A percentile compares a stretch with the other conserved stretches of the same genome.
Evolutionary conservation across 2,797 vertebrate species (phyloP).

Genomic region (Linurgus olivaceus): DNA sequence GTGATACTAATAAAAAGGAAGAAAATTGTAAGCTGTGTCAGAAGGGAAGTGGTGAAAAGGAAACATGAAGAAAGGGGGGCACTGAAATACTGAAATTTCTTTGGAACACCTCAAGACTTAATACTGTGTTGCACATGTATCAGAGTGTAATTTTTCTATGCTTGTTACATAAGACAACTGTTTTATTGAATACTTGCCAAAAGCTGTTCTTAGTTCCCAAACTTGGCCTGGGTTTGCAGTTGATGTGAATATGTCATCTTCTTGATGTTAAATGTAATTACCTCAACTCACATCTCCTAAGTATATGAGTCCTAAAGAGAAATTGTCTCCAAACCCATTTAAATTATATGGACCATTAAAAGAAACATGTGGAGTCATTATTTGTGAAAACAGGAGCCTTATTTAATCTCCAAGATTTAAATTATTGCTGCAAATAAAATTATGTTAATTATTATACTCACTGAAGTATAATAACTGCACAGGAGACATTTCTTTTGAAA

Average conservation of each 20-base stretch:
- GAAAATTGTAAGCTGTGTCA: not conserved
- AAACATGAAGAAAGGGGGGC: not conserved
- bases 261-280: not conserved
- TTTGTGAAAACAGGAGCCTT: not conserved
- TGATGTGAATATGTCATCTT: not conserved
- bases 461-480: not conserved
- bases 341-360: not conserved
- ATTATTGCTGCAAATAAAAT: conserved; percentile 35
- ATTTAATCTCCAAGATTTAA: not conserved
- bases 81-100: not conserved
- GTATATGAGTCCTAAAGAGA: not conserved
- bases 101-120: not conserved
- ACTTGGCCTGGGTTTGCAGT: not conserved
- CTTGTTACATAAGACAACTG: not conserved
- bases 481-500: not conserved
- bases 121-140: not conserved
- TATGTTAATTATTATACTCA: conserved; percentile 37
- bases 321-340: not conserved
- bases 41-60: not conserved
- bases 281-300: not conserved
- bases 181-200: not conserved
- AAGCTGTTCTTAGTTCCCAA: not conserved
- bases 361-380: not conserved
- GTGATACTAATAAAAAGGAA: not conserved
- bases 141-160: not conserved